These are phyloP conservation scores for Pyrrhia umbra DNA, from an alignment of 2,888 invertebrate species.

Conservation along the genomic window DNA sequence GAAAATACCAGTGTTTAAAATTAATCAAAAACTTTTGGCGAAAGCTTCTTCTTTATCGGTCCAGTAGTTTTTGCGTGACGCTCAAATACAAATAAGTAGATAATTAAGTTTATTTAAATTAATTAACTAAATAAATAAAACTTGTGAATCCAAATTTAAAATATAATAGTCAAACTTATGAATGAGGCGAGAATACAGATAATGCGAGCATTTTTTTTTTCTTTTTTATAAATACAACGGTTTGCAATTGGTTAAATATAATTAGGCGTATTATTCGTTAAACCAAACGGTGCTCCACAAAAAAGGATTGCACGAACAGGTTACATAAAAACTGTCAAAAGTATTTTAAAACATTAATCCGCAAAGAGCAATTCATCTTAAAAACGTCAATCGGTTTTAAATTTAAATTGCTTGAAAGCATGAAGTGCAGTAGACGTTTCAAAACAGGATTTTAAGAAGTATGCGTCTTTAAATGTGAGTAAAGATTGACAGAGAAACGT, in stretches of 20 bases:
- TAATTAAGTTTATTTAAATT: too few species aligned
- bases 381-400: constrained; percentile 62
- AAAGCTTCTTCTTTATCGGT: too few species aligned
- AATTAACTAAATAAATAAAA: background rate
- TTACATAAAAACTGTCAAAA: constrained; percentile 46
- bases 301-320: constrained; percentile 39
- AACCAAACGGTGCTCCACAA: constrained; percentile 22
- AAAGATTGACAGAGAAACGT: constrained; percentile 7
- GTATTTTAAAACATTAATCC: constrained; percentile 51
- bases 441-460: constrained; percentile 58
- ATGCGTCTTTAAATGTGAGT: constrained; percentile 22
- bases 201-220: constrained; percentile 2
- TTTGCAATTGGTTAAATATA: constrained; percentile 24
- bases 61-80: background rate
- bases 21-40: background rate
- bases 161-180: background rate
- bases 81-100: too few species aligned
- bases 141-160: background rate
- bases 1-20: background rate
- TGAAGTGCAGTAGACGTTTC: constrained; percentile 49
- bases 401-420: constrained; percentile 62
- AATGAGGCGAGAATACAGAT: constrained; percentile 9
- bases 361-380: constrained; percentile 51
- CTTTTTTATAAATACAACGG: constrained; percentile 4
- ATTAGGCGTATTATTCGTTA: constrained; percentile 35